Conservation (phyloP, 37 sponge, comb jelly and placozoan species). For the Halisarca cf. caerulea region DNA sequence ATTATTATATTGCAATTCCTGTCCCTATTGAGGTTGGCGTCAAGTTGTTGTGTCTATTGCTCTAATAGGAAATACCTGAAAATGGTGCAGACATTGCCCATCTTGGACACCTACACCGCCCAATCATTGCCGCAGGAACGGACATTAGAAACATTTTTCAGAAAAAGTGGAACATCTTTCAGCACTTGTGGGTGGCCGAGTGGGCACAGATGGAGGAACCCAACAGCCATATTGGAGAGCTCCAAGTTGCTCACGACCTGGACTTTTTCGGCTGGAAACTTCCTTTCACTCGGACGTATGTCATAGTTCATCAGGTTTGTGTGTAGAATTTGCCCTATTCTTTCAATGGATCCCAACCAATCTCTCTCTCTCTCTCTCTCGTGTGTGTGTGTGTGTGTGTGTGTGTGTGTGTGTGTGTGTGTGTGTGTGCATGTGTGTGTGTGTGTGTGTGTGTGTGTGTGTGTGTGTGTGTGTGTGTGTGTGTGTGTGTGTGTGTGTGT, state of each 20-base stretch:
- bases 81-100: slow-evolving; percentile 72
- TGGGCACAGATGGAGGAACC: slow-evolving; percentile 21
- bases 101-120: slow-evolving; percentile 39
- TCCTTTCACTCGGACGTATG: not conserved
- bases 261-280: slow-evolving; percentile 19
- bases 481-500: too few relatives aligned
- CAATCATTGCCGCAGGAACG: slow-evolving; percentile 37
- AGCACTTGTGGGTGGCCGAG: slow-evolving; percentile 1
- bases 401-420: too few relatives aligned
- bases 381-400: too few relatives aligned
- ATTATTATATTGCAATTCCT: too few relatives aligned
- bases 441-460: too few relatives aligned
- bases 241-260: slow-evolving; percentile 6
- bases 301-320: slow-evolving; percentile 27
- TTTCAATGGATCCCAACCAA: too few relatives aligned
- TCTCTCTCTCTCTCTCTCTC: too few relatives aligned
- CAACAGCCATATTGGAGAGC: slow-evolving; percentile 34
- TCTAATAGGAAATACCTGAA: slow-evolving; percentile 59
- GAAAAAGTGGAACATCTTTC: slow-evolving; percentile 12
- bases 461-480: too few relatives aligned
- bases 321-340: too few relatives aligned
- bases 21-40: too few relatives aligned
- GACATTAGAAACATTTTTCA: slow-evolving; percentile 2
- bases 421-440: too few relatives aligned
- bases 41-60: too few relatives aligned